Percentiles rank a stretch among this genome's conserved stretches.
Evolutionary conservation across 1,140 invertebrate species (phyloP).

Genomic region (Panagrolaimus sp.): DNA sequence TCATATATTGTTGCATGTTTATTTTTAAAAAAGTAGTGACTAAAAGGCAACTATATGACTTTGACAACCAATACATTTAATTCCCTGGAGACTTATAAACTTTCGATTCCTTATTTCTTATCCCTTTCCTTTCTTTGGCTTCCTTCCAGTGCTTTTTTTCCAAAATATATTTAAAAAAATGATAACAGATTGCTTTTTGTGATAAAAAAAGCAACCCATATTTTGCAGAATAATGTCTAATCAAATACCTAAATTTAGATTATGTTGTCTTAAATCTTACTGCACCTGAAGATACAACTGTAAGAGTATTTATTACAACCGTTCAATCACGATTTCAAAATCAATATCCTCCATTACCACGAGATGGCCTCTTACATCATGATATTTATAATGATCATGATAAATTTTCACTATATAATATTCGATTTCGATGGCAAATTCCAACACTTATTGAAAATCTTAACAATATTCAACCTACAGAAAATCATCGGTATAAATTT

Average conservation of each 20-base stretch:
- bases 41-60: too few species aligned
- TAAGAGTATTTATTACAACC: neutral
- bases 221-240: neutral
- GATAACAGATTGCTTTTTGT: neutral
- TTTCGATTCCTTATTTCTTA: too few species aligned
- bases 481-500: slow-evolving; percentile 7
- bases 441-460: neutral
- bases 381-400: slow-evolving; percentile 12
- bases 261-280: slow-evolving; percentile 1
- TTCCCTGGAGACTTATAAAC: too few species aligned
- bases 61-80: too few species aligned
- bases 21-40: too few species aligned
- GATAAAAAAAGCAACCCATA: slow-evolving; percentile 8
- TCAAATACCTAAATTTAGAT: neutral
- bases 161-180: neutral
- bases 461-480: neutral
- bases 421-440: slow-evolving; percentile 11
- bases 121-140: too few species aligned
- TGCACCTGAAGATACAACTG: slow-evolving; percentile 7
- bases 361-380: neutral
- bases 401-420: neutral
- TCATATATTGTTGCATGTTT: too few species aligned
- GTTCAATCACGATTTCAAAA: neutral
- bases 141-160: too few species aligned
- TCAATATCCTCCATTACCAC: slow-evolving; percentile 1